Percentiles rank a stretch among this genome's conserved stretches.
These are phyloP conservation scores for Smithornis capensis DNA, from an alignment of 2,113 vertebrate genomes.

Conservation along the genomic window DNA sequence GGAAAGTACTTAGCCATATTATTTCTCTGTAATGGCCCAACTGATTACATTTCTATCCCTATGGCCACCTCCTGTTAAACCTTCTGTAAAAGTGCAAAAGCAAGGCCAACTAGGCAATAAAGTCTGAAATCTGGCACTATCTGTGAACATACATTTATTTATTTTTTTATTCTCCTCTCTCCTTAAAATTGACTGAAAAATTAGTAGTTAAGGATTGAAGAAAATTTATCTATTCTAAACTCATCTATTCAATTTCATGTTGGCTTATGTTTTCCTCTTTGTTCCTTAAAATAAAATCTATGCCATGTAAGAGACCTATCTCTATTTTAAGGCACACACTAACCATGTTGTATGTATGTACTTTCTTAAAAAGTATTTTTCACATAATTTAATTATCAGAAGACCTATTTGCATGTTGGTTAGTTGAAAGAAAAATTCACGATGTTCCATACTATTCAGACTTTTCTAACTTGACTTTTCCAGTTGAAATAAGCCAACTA, in stretches of 20 bases:
- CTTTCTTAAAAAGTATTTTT: not conserved
- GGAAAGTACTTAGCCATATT: slow-evolving; percentile 37
- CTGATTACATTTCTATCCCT: slow-evolving; percentile 50
- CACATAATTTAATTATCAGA: not conserved
- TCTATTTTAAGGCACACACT: not conserved
- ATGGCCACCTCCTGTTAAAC: slow-evolving; percentile 55
- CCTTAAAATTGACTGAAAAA: not conserved
- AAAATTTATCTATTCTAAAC: not conserved
- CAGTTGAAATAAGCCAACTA: not conserved
- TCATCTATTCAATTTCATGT: not conserved
- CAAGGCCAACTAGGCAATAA: not conserved
- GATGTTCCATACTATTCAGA: not conserved
- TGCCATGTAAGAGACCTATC: not conserved
- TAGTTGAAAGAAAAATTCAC: not conserved
- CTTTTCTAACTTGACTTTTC: not conserved
- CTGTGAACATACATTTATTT: not conserved
- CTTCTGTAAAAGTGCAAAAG: not conserved
- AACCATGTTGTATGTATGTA: not conserved
- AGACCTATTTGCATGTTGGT: not conserved
- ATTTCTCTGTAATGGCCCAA: slow-evolving; percentile 52
- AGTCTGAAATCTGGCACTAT: not conserved
- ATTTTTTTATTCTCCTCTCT: not conserved
- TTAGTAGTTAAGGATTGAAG: not conserved
- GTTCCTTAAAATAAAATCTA: not conserved
- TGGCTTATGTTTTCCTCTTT: not conserved